Evolutionary conservation across 2,797 vertebrate genomes (phyloP).

Genomic region (Lepilemur septentrionalis): DNA sequence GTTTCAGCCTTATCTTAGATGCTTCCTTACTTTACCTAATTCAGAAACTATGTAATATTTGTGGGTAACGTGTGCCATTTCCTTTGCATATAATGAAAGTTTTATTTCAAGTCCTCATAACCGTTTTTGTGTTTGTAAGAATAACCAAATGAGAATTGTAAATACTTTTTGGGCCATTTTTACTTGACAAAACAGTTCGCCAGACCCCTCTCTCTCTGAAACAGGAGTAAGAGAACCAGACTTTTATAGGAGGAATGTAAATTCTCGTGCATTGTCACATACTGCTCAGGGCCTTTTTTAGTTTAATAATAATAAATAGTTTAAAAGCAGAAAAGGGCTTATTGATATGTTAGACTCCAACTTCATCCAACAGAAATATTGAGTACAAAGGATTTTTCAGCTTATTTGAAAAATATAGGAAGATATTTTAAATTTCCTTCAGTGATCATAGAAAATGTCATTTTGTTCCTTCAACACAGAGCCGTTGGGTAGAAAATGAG

Average conservation of each 20-base stretch:
- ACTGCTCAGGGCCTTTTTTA: not conserved
- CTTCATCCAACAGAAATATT: not conserved
- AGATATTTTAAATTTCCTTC: constrained; percentile 9
- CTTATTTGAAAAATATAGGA: not conserved
- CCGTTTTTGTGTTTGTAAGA: constrained; percentile 21
- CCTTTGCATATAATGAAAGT: not conserved
- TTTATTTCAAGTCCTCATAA: constrained; percentile 56
- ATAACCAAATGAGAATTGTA: constrained; percentile 18
- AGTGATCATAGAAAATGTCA: not conserved
- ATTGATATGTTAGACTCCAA: not conserved
- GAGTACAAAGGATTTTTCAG: not conserved
- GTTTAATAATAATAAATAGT: not conserved
- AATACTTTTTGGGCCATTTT: constrained; percentile 1
- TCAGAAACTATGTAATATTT: constrained; percentile 15
- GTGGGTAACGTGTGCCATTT: not conserved
- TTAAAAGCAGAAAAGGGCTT: not conserved
- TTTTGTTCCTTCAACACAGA: constrained; percentile 36
- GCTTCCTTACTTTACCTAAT: constrained; percentile 33
- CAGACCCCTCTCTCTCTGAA: not conserved
- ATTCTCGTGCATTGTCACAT: not conserved
- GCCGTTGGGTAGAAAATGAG: not conserved
- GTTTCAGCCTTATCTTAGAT: constrained; percentile 37
- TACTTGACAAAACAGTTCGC: not conserved
- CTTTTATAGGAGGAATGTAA: not conserved
- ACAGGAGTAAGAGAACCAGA: not conserved